A percentile compares a stretch with the other conserved stretches of the same genome.
phyloP scores from a whole-genome alignment of 2,888 invertebrate genomes.

The Cremastobaeus sp. region DNA sequence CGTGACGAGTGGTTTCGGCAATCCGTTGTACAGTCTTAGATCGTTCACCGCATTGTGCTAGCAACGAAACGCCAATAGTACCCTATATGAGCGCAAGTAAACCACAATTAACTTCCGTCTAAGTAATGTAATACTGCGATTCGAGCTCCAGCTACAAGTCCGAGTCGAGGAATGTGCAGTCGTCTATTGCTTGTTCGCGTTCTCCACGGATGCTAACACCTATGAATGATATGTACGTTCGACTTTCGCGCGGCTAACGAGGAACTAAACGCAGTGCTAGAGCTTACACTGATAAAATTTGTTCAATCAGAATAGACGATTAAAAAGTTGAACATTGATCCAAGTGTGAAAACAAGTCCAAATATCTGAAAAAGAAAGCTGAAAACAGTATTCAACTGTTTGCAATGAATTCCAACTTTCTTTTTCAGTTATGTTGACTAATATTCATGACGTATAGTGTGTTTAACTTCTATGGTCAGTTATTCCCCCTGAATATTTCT shows the following conservation, averaged over 20 bases:
- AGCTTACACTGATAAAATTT: too few relatives aligned
- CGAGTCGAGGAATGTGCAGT: conserved; percentile 37
- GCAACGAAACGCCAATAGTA: conserved; percentile 16
- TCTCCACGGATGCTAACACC: conserved; percentile 10
- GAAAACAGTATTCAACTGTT: too few relatives aligned
- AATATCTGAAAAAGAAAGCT: too few relatives aligned
- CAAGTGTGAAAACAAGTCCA: too few relatives aligned
- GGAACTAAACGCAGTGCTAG: conserved; percentile 23
- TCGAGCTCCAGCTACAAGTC: conserved; percentile 1
- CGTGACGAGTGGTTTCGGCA: conserved; percentile 5
- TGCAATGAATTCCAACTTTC: too few relatives aligned
- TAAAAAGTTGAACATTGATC: too few relatives aligned
- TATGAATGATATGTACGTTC: conserved; percentile 49
- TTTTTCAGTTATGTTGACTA: too few relatives aligned
- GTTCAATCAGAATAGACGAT: too few relatives aligned
- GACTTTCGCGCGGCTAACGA: conserved; percentile 33
- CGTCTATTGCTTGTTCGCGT: conserved; percentile 13
- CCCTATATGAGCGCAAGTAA: conserved; percentile 6
- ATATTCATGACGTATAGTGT: too few relatives aligned
- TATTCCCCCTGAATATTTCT: too few relatives aligned
- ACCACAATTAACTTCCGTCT: conserved; percentile 31
- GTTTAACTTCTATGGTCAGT: too few relatives aligned
- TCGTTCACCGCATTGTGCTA: conserved; percentile 22
- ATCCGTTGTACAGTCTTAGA: conserved; percentile 28
- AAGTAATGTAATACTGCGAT: conserved; percentile 38